Base-by-base conservation (phyloP, 2,888 invertebrate genomes). In the Eupithecia vulgata region DNA sequence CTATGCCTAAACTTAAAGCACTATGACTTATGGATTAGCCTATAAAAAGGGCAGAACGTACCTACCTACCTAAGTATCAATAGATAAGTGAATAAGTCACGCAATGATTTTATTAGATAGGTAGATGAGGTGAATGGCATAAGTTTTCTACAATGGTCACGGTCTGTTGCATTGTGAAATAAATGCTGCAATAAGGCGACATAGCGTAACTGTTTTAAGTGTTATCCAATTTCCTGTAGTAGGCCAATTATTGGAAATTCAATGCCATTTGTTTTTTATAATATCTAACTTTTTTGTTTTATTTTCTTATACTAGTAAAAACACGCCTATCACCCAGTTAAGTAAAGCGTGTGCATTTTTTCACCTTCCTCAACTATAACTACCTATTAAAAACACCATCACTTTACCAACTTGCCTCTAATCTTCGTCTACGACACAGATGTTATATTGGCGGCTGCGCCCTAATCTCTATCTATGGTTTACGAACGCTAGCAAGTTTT, bases 111-210 rank as follows among this genome's bases (percentile, higher is more conserved):
- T 65, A 65, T 65, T 21, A 64, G 35, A 7, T 34, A 64, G 35
- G 2, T 34, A 25, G 65, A 73, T 71, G 70, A 75, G 75, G 77
- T 74, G 80, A 80, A 78, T 67, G 78, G 78, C 35, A 64, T 65
- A 59, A 65, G 76, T 79, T 79, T 81, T 81, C 77, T 80, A 79
- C 76, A 67, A 71, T 69, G 69, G 79, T 81, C 79, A 81, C 76
- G 80, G 76, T 81, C 77, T 71, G 72, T n/a, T 72, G 62, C 61
- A 73, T 79, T 80, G 72, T 71, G 79, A 77, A 80, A 80, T 73
- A 77, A 76, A 72, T 72, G 65, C 59, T 25, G 70, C 70, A 71
- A 68, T 42, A 40, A 62, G 21, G n/a, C 62, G 34, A 61, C 62
- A 61, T 67, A 65, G 68, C 45, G 35, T 64, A 70, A 70, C 45